A percentile compares a stretch with the other conserved stretches of the same genome.
phyloP scores from a whole-genome alignment of 2,113 vertebrate species.

The Tinamus guttatus region DNA sequence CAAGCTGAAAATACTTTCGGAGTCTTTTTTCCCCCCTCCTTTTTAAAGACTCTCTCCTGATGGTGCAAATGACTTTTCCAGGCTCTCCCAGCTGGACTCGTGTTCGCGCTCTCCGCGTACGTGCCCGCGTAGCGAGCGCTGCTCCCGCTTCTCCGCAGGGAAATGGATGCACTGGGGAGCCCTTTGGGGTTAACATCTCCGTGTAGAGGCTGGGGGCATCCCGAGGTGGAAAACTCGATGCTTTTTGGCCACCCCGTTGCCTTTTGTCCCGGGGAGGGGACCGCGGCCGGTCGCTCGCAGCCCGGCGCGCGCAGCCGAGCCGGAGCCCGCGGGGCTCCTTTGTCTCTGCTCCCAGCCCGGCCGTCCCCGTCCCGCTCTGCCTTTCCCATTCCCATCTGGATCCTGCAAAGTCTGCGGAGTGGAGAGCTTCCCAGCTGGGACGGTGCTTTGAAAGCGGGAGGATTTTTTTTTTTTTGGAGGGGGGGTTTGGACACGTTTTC shows the following conservation, averaged over 20 bases:
- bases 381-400: not conserved
- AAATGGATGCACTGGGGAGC: not conserved
- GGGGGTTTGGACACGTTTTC: not conserved
- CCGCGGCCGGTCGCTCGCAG: not conserved
- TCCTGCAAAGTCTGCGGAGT: not conserved
- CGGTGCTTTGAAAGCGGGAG: not conserved
- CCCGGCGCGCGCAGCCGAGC: not conserved
- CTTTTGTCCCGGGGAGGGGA: too few species aligned
- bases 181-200: not conserved
- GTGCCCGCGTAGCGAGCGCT: too few species aligned
- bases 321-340: slow-evolving; percentile 36
- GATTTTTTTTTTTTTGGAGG: not conserved
- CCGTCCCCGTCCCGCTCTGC: slow-evolving; percentile 26
- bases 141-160: not conserved
- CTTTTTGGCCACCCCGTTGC: not conserved
- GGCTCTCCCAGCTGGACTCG: not conserved
- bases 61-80: slow-evolving; percentile 55
- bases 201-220: not conserved
- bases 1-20: not conserved
- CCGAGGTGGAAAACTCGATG: not conserved
- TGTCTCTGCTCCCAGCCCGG: slow-evolving; percentile 57
- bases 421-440: not conserved
- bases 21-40: not conserved
- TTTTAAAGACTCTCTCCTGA: not conserved
- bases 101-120: not conserved